Conservation (phyloP, 2,113 vertebrate genomes). For the Bettongia penicillata region DNA sequence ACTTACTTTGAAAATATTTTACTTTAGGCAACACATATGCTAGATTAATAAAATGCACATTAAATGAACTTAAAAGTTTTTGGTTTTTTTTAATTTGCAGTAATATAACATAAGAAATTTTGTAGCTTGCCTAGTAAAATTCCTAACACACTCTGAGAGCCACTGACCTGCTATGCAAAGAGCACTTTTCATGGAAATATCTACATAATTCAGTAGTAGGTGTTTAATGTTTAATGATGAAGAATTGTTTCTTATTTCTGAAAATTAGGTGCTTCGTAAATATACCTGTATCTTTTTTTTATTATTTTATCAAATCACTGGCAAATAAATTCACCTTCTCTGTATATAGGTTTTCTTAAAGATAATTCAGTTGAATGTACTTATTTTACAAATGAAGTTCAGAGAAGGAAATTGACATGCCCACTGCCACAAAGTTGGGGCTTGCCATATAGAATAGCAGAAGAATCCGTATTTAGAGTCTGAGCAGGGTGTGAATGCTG, state of each 20-base stretch:
- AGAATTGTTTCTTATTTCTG: neutral
- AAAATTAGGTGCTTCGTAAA: neutral
- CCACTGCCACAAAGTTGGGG: neutral
- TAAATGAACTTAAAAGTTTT: neutral
- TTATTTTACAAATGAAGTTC: neutral
- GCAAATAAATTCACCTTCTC: neutral
- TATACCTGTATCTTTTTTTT: neutral
- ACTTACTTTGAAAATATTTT: neutral
- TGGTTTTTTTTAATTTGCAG: neutral
- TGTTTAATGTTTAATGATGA: neutral
- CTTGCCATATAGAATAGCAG: neutral
- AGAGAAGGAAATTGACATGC: neutral
- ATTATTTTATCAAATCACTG: neutral
- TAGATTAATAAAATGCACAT: neutral
- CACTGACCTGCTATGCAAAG: neutral
- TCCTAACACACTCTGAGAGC: neutral
- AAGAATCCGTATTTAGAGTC: neutral
- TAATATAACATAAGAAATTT: neutral
- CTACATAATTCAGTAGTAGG: neutral
- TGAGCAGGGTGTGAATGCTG: neutral
- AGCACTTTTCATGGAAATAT: neutral
- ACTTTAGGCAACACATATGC: neutral
- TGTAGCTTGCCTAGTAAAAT: neutral
- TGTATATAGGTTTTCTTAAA: neutral
- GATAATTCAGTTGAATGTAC: neutral